Conservation (phyloP, 2,888 invertebrate genomes). For the Phyto melanocephala region DNA sequence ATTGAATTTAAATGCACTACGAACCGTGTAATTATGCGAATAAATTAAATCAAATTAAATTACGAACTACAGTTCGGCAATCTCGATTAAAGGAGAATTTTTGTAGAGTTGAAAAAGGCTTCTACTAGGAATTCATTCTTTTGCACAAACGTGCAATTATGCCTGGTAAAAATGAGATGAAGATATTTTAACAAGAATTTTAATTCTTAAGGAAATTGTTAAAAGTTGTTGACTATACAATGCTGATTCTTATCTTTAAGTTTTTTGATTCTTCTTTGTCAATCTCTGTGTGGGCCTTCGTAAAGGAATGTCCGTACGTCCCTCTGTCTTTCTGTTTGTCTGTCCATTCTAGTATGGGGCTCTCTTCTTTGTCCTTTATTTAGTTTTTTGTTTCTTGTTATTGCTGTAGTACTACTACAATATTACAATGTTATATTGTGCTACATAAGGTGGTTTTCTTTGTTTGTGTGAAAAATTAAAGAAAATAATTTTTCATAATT, state of each 20-base stretch:
- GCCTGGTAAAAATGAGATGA: no score
- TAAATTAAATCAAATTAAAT: no score
- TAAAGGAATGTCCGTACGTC: constrained; percentile 15
- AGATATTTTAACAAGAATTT: no score
- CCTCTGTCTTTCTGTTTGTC: background rate
- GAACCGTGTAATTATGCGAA: no score
- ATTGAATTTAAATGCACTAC: no score
- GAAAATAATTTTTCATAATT: constrained; percentile 32
- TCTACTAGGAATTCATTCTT: constrained; percentile 11
- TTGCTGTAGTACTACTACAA: constrained; percentile 1
- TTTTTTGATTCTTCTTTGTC: background rate
- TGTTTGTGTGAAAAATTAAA: background rate
- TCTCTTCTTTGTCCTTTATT: background rate
- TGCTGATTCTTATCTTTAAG: background rate
- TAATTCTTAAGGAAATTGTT: constrained; percentile 37
- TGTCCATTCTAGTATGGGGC: background rate
- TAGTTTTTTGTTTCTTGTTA: background rate
- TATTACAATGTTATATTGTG: constrained; percentile 19
- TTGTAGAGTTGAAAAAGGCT: background rate
- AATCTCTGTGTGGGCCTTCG: background rate
- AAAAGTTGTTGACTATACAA: constrained; percentile 8
- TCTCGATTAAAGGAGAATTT: background rate
- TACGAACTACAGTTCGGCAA: background rate
- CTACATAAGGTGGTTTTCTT: constrained; percentile 22
- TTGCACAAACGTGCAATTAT: background rate